A percentile compares a stretch with the other conserved stretches of the same genome.
Conservation (phyloP, 2,113 vertebrate genomes). For the Tonatia bakeri region DNA sequence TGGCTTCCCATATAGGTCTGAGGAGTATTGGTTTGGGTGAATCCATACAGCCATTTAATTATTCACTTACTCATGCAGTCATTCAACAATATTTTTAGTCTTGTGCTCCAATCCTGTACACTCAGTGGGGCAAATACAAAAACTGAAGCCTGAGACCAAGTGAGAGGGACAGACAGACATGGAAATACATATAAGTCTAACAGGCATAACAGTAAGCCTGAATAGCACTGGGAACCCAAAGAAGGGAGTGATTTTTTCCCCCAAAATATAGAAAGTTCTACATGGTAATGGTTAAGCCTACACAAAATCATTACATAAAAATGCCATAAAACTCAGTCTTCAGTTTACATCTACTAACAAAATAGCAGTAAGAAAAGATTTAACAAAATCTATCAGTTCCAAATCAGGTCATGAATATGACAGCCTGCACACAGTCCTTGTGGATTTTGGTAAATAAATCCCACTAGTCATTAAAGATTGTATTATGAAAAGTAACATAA, state of each 20-base stretch:
- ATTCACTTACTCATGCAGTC: background rate
- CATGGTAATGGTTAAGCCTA: background rate
- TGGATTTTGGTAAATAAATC: slow-evolving; percentile 24
- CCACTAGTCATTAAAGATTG: background rate
- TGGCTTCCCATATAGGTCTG: background rate
- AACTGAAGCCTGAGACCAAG: background rate
- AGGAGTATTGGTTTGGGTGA: background rate
- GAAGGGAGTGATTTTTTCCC: background rate
- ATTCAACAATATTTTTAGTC: background rate
- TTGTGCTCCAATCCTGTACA: background rate
- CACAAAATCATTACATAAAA: background rate
- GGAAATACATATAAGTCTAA: background rate
- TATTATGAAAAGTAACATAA: background rate
- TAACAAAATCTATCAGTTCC: background rate
- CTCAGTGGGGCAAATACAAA: background rate
- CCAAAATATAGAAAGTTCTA: background rate
- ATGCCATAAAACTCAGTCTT: background rate
- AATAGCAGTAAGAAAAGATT: background rate
- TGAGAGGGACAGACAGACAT: background rate
- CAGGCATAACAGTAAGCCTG: background rate
- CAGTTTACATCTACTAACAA: background rate
- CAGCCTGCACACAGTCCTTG: background rate
- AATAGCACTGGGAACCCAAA: background rate
- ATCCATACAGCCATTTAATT: background rate
- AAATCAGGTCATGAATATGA: background rate